Evolutionary conservation across 53 echinoderm and acorn worm genomes (phyloP).

Genomic region (Apostichopus leukothele): DNA sequence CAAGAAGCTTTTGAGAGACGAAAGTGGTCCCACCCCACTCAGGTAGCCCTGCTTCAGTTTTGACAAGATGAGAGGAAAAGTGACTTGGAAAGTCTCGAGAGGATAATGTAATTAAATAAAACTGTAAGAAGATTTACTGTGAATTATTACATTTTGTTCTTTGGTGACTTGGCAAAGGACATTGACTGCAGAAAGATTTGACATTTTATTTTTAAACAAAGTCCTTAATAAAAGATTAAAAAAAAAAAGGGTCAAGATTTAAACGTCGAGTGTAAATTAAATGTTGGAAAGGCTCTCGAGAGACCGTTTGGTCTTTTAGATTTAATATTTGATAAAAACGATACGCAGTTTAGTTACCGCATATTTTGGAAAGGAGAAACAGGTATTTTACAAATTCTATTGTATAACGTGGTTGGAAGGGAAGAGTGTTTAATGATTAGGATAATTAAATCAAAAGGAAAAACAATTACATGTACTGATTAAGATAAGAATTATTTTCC

Average conservation of each 20-base stretch:
- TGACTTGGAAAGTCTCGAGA: constrained; percentile 10
- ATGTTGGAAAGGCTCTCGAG: neutral
- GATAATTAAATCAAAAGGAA: no score
- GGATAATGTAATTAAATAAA: constrained; percentile 16
- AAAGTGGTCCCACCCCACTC: constrained; percentile 45
- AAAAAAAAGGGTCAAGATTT: neutral
- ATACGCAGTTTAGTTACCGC: neutral
- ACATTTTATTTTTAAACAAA: neutral
- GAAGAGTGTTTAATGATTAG: no score
- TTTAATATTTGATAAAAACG: neutral
- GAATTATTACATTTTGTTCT: neutral
- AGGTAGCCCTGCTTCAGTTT: constrained; percentile 34
- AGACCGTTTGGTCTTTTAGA: neutral
- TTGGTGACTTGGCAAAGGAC: neutral
- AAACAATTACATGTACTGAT: no score
- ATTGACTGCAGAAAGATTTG: constrained; percentile 1
- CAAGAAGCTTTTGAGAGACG: neutral
- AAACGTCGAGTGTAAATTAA: neutral
- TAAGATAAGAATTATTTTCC: no score
- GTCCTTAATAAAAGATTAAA: neutral
- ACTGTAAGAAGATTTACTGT: neutral
- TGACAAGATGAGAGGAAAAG: constrained; percentile 11
- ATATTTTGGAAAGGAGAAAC: no score
- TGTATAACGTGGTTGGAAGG: no score
- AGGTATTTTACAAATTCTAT: no score